Evolutionary conservation across 2,797 vertebrate species (phyloP).

Genomic region (Telmatherina bonti): DNA sequence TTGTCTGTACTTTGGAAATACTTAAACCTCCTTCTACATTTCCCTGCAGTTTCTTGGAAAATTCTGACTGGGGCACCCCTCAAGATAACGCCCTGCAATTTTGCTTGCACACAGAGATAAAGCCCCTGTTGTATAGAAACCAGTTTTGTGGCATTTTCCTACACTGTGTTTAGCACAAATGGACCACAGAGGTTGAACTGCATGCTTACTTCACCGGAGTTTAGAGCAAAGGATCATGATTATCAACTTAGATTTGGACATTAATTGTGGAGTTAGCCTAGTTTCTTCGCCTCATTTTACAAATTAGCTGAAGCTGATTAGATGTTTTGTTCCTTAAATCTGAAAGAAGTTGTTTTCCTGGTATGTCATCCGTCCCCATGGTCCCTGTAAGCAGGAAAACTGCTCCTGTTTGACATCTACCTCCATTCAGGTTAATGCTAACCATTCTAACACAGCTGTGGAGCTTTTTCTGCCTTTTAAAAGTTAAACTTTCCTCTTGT

Average conservation of each 20-base stretch:
- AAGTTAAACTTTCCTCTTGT: neutral
- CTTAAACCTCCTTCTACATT: slow-evolving; percentile 40
- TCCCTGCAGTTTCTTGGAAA: slow-evolving; percentile 56
- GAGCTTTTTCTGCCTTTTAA: neutral
- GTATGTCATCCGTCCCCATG: slow-evolving; percentile 13
- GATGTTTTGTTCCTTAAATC: slow-evolving; percentile 9
- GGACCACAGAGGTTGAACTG: slow-evolving; percentile 35
- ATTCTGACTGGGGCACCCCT: slow-evolving; percentile 25
- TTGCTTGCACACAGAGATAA: slow-evolving; percentile 53
- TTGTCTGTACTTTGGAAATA: slow-evolving; percentile 51
- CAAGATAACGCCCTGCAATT: slow-evolving; percentile 58
- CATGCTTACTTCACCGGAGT: slow-evolving; percentile 11
- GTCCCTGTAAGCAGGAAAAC: slow-evolving; percentile 33
- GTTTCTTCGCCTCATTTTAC: slow-evolving; percentile 14
- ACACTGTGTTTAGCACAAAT: slow-evolving; percentile 37
- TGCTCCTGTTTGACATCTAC: slow-evolving; percentile 44
- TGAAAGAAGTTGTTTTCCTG: slow-evolving; percentile 6
- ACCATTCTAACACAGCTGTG: slow-evolving; percentile 8
- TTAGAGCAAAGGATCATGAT: slow-evolving; percentile 11
- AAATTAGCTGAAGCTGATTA: slow-evolving; percentile 17
- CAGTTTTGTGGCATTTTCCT: slow-evolving; percentile 62
- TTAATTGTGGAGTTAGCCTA: slow-evolving; percentile 4
- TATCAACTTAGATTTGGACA: slow-evolving; percentile 21
- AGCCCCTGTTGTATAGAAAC: slow-evolving; percentile 62
- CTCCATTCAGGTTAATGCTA: slow-evolving; percentile 34